Conservation (phyloP, 1,140 invertebrate genomes). For the Drosophila nebulosa region DNA sequence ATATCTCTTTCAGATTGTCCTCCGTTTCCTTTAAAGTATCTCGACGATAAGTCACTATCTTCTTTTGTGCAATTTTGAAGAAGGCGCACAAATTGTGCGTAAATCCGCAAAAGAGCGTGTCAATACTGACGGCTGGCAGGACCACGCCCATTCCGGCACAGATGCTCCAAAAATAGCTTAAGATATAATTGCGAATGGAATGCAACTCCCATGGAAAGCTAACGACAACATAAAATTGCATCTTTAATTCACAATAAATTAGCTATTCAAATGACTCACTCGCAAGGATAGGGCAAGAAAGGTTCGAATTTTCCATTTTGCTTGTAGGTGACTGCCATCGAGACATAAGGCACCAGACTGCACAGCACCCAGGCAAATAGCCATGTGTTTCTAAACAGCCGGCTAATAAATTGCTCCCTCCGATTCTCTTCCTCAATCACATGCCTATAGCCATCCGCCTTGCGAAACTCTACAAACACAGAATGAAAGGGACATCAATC, state of each 20-base stretch:
- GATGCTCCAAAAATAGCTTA: slow-evolving; percentile 21
- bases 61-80: slow-evolving; percentile 39
- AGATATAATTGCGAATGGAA: neutral
- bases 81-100: slow-evolving; percentile 47
- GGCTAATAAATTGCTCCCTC: slow-evolving; percentile 27
- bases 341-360: slow-evolving; percentile 20
- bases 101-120: slow-evolving; percentile 40
- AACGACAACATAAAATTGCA: no score
- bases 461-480: slow-evolving; percentile 15
- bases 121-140: slow-evolving; percentile 30
- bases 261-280: slow-evolving; percentile 10
- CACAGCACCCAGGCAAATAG: slow-evolving; percentile 26
- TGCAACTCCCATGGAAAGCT: slow-evolving; percentile 49
- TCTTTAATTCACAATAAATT: neutral
- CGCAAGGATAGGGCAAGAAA: slow-evolving; percentile 34
- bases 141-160: slow-evolving; percentile 32
- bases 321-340: slow-evolving; percentile 14
- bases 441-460: neutral
- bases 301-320: slow-evolving; percentile 30
- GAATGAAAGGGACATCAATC: no score
- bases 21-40: neutral
- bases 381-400: slow-evolving; percentile 31
- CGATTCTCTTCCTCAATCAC: slow-evolving; percentile 36
- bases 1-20: slow-evolving; percentile 1
- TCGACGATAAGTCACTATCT: slow-evolving; percentile 17